These are phyloP conservation scores for Thrips palmi DNA, from an alignment of 1,140 invertebrate species.

Conservation along the genomic window DNA sequence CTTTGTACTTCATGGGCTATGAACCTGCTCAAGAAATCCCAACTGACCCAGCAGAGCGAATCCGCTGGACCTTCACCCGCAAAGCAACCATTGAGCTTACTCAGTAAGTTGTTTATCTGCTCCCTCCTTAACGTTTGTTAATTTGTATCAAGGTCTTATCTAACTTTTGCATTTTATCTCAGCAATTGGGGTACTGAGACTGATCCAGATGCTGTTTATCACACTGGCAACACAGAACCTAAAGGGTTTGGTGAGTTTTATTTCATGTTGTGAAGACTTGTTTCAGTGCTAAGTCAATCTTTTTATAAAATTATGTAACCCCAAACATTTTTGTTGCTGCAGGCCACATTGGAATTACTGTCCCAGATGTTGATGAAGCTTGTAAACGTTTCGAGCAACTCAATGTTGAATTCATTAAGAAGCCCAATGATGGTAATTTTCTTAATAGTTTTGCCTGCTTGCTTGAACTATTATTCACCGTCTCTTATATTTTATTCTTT, in stretches of 20 bases:
- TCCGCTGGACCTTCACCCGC: slow-evolving; percentile 56
- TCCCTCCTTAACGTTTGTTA: slow-evolving; percentile 3
- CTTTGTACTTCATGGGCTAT: slow-evolving; percentile 86
- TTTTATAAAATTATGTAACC: background rate
- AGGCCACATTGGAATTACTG: slow-evolving; percentile 80
- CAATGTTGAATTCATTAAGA: slow-evolving; percentile 78
- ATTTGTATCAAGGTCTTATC: background rate
- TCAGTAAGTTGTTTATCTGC: slow-evolving; percentile 42
- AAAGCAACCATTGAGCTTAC: slow-evolving; percentile 85
- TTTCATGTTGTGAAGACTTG: background rate
- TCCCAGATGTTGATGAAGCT: slow-evolving; percentile 72
- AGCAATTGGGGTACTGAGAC: slow-evolving; percentile 90
- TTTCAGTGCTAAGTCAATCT: background rate
- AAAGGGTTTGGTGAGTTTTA: slow-evolving; percentile 55
- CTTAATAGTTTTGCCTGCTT: no score
- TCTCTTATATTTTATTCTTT: no score
- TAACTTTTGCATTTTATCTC: slow-evolving; percentile 22
- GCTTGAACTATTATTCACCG: background rate
- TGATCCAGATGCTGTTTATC: slow-evolving; percentile 59
- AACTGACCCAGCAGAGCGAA: slow-evolving; percentile 42
- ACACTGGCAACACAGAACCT: slow-evolving; percentile 83
- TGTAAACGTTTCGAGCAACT: slow-evolving; percentile 69
- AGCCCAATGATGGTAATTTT: slow-evolving; percentile 53
- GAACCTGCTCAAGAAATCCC: slow-evolving; percentile 57
- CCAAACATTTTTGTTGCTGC: slow-evolving; percentile 16